A percentile compares a stretch with the other conserved stretches of the same genome.
These are phyloP conservation scores for Ctenoplectra terminalis DNA, from an alignment of 1,140 invertebrate species.

Conservation along the genomic window DNA sequence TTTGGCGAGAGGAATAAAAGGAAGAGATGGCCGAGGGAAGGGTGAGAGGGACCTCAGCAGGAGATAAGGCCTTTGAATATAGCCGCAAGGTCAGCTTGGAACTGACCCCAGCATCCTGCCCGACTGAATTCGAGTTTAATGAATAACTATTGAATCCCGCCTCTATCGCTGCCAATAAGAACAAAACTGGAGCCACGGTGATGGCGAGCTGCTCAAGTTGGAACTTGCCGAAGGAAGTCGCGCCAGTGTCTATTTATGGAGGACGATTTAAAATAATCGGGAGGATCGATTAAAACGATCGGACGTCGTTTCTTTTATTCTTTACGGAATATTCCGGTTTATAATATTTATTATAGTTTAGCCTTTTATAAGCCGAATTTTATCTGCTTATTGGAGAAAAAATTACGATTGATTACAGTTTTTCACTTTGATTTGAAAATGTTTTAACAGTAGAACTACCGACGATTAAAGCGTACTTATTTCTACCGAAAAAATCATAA, in stretches of 20 bases:
- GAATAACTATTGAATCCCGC: conserved; percentile 82
- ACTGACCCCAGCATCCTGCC: conserved; percentile 80
- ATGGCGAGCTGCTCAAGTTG: not conserved
- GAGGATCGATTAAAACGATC: conserved; percentile 9
- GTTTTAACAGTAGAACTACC: too few relatives aligned
- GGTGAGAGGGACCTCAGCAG: conserved; percentile 70
- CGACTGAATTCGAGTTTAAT: conserved; percentile 80
- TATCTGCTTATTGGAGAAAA: too few relatives aligned
- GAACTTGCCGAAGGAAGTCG: conserved; percentile 24
- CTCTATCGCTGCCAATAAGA: conserved; percentile 78
- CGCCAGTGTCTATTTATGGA: conserved; percentile 67
- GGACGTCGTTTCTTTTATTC: not conserved
- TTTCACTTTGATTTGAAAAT: too few relatives aligned
- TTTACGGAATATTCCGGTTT: too few relatives aligned
- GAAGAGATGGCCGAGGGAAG: conserved; percentile 18
- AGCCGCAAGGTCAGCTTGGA: conserved; percentile 79
- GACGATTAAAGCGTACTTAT: too few relatives aligned
- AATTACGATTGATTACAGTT: too few relatives aligned
- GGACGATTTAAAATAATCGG: conserved; percentile 68
- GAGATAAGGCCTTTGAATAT: conserved; percentile 80
- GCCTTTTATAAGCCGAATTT: too few relatives aligned
- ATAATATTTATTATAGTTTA: too few relatives aligned
- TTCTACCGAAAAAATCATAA: too few relatives aligned
- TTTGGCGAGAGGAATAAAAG: not conserved
- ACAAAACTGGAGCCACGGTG: conserved; percentile 66